Evolutionary conservation across 1,140 invertebrate genomes (phyloP).

Genomic region (Drosophila punjabiensis): DNA sequence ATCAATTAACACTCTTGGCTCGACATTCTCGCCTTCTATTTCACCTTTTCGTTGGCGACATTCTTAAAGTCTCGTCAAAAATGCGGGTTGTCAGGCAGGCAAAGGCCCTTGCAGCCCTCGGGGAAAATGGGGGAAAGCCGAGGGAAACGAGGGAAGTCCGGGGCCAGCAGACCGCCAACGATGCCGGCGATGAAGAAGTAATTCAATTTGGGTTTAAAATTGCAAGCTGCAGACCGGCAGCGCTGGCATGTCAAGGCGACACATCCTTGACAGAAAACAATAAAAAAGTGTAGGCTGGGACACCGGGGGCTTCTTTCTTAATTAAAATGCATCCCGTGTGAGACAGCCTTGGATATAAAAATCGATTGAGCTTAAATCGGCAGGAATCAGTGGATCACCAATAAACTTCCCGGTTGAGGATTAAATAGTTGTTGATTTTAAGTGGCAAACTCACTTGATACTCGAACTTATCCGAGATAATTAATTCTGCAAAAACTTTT

Average conservation of each 20-base stretch:
- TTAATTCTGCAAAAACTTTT: constrained; percentile 35
- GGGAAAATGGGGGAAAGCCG: constrained; percentile 15
- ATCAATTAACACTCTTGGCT: constrained; percentile 47
- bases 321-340: constrained; percentile 74
- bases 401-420: constrained; percentile 24
- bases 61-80: constrained; percentile 58
- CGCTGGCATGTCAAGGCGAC: constrained; percentile 55
- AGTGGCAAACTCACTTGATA: constrained; percentile 24
- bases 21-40: constrained; percentile 23
- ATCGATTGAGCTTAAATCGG: constrained; percentile 71
- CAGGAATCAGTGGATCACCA: constrained; percentile 8
- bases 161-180: constrained; percentile 35
- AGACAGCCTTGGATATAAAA: constrained; percentile 44
- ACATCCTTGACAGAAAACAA: constrained; percentile 19
- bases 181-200: constrained; percentile 54
- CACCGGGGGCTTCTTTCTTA: constrained; percentile 56
- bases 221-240: constrained; percentile 61
- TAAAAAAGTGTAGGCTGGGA: constrained; percentile 29
- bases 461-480: constrained; percentile 5
- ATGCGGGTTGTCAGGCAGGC: constrained; percentile 46
- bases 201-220: constrained; percentile 82
- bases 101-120: constrained; percentile 1
- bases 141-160: not conserved
- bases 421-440: constrained; percentile 66
- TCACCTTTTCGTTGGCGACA: constrained; percentile 33